These are phyloP conservation scores for Cavia porcellus DNA, from an alignment of 2,113 vertebrate genomes.

Conservation along the genomic window DNA sequence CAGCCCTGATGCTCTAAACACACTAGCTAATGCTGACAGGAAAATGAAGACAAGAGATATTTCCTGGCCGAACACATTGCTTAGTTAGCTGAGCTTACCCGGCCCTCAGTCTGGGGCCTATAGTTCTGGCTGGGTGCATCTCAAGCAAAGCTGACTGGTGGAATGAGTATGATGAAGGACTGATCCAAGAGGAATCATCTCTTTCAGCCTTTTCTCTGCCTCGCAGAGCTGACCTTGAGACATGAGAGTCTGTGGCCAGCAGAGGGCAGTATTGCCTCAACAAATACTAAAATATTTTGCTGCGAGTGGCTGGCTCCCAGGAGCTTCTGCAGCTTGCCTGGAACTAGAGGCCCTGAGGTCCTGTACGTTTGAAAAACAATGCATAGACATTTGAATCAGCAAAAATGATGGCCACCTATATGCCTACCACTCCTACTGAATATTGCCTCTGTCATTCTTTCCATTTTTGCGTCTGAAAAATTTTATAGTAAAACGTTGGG, in stretches of 20 bases:
- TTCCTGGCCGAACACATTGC: background rate
- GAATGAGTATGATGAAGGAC: background rate
- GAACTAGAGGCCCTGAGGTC: background rate
- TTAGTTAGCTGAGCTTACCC: background rate
- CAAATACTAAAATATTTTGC: background rate
- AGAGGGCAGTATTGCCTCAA: slow-evolving; percentile 76
- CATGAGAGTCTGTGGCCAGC: slow-evolving; percentile 33
- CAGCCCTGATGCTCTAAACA: background rate
- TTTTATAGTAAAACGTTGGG: background rate
- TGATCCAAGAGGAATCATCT: background rate
- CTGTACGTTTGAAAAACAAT: background rate
- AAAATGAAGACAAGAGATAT: background rate
- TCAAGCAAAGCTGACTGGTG: background rate
- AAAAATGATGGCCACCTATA: background rate
- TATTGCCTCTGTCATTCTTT: background rate
- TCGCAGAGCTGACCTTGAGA: background rate
- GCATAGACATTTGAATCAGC: background rate
- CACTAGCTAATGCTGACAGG: background rate
- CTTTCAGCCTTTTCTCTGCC: background rate
- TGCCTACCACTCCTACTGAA: background rate
- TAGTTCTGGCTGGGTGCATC: background rate
- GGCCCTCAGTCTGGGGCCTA: background rate
- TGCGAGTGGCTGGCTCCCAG: rapidly evolving
- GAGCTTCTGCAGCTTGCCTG: background rate
- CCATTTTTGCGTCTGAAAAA: background rate